Evolutionary conservation across 2,888 invertebrate genomes (phyloP).

Genomic region (Dryadula phaetusa): DNA sequence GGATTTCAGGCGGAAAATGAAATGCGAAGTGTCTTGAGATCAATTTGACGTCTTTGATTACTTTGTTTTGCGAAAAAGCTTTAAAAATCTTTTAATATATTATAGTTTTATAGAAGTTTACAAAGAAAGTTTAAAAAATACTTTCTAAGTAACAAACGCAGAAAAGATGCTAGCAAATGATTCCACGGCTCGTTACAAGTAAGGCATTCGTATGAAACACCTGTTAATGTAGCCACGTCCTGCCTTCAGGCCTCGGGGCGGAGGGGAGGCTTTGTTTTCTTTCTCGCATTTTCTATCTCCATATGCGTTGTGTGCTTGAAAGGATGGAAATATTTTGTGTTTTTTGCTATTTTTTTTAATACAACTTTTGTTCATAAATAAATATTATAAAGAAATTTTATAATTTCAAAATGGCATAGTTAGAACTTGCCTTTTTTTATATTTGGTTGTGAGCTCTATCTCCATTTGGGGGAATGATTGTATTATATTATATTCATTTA

Average conservation of each 20-base stretch:
- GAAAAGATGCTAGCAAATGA: slow-evolving; percentile 1
- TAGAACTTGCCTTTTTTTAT: too few species aligned
- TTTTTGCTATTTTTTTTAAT: background rate
- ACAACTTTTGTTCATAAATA: background rate
- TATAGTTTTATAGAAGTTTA: background rate
- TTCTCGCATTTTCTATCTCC: slow-evolving; percentile 8
- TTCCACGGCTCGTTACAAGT: background rate
- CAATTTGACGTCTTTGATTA: too few species aligned
- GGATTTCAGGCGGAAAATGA: too few species aligned
- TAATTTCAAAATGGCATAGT: too few species aligned
- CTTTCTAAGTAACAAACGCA: background rate
- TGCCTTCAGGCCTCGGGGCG: slow-evolving; percentile 17
- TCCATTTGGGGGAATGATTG: too few species aligned
- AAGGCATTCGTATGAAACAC: slow-evolving; percentile 11
- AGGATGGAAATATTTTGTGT: background rate
- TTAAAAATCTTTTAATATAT: too few species aligned
- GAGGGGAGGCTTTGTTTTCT: slow-evolving; percentile 3
- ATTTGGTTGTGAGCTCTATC: too few species aligned
- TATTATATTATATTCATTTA: too few species aligned
- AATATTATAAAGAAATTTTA: background rate
- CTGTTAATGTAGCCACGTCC: slow-evolving; percentile 21
- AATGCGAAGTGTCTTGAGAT: too few species aligned
- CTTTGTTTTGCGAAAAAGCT: too few species aligned
- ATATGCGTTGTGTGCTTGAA: background rate
- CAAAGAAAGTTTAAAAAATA: background rate